A percentile compares a stretch with the other conserved stretches of the same genome.
These are phyloP conservation scores for Ditylenchus weischeri DNA, from an alignment of 2,888 invertebrate species.

Conservation along the genomic window DNA sequence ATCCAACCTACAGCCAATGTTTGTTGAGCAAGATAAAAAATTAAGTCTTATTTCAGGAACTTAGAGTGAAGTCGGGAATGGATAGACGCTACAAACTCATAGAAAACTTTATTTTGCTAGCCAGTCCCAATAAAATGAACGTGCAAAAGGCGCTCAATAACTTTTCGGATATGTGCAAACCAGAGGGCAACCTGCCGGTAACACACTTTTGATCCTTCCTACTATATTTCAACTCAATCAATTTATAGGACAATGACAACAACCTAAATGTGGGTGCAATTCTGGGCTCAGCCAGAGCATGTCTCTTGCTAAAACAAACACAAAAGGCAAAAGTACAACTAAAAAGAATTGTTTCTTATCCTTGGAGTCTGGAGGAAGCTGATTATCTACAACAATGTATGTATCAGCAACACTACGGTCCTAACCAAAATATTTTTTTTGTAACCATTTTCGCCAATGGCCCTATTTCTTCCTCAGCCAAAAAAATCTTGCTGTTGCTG, in stretches of 20 bases:
- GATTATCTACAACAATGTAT: conserved; percentile 84
- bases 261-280: conserved; percentile 73
- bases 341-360: conserved; percentile 78
- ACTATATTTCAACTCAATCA: background rate
- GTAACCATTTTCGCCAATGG: too few relatives aligned
- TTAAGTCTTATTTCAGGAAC: conserved; percentile 48
- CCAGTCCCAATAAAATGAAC: conserved; percentile 77
- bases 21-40: too few relatives aligned
- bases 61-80: conserved; percentile 43
- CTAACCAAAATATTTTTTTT: too few relatives aligned
- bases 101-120: conserved; percentile 77
- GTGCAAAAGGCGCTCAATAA: conserved; percentile 81
- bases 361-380: conserved; percentile 91
- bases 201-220: background rate
- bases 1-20: too few relatives aligned
- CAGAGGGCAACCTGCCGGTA: conserved; percentile 63
- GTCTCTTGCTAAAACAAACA: conserved; percentile 81
- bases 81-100: conserved; percentile 61
- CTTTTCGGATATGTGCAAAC: conserved; percentile 71
- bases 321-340: conserved; percentile 87
- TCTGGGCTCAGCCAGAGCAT: conserved; percentile 78
- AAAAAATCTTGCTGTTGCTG: too few relatives aligned
- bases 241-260: conserved; percentile 40
- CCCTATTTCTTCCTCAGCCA: too few relatives aligned
- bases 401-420: too few relatives aligned